Conservation (phyloP, 2,797 vertebrate genomes). For the Adrianichthys oophorus region DNA sequence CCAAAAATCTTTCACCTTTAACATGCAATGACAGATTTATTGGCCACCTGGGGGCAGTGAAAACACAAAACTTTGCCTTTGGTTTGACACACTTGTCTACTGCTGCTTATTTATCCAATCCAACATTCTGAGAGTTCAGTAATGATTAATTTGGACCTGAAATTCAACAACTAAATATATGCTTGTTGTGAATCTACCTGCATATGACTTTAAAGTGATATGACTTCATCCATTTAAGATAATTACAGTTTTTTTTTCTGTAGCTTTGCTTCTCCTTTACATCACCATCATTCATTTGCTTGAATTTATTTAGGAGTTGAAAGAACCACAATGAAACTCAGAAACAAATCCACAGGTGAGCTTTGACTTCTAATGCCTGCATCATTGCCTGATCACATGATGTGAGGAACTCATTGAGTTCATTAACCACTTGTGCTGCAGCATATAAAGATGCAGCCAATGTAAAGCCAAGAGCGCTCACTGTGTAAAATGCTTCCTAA, state of each 20-base stretch:
- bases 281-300: background rate
- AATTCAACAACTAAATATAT: too few relatives aligned
- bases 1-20: background rate
- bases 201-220: too few relatives aligned
- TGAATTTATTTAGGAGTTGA: background rate
- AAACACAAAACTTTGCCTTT: slow-evolving; percentile 9
- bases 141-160: background rate
- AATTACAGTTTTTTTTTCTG: too few relatives aligned
- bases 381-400: background rate
- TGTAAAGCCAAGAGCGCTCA: slow-evolving; percentile 15
- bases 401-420: slow-evolving; percentile 38
- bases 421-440: slow-evolving; percentile 28
- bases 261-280: too few relatives aligned
- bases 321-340: background rate
- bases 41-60: slow-evolving; percentile 12
- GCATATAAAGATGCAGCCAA: background rate
- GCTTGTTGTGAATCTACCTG: background rate
- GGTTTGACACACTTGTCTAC: background rate
- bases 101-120: background rate
- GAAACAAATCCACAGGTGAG: slow-evolving; percentile 1
- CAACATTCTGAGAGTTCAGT: background rate
- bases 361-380: slow-evolving; percentile 1
- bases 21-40: background rate
- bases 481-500: slow-evolving; percentile 6
- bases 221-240: too few relatives aligned